Evolutionary conservation across 2,113 vertebrate genomes (phyloP).

Genomic region (Acrocephalus kingi): DNA sequence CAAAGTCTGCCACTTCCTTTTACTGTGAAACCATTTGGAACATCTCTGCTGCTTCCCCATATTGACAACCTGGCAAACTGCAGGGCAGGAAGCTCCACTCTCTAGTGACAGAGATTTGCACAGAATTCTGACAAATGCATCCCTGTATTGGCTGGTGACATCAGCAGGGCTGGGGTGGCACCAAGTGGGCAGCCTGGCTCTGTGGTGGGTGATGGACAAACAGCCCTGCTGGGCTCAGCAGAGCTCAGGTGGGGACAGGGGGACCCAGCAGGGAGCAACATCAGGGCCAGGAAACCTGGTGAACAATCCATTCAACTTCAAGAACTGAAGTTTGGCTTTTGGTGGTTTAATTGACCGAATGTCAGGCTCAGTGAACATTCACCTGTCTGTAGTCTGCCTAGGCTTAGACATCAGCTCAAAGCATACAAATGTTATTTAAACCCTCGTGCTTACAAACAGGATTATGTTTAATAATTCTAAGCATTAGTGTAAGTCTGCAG

Average conservation of each 20-base stretch:
- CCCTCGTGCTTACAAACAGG: background rate
- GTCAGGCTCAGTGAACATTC: background rate
- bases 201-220: background rate
- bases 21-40: background rate
- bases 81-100: background rate
- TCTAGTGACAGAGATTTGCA: background rate
- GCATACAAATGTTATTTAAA: background rate
- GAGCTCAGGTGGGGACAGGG: background rate
- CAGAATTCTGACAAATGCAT: background rate
- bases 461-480: background rate
- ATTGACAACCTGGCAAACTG: background rate
- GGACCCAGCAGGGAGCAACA: background rate
- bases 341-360: background rate
- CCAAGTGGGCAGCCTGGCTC: background rate
- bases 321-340: background rate
- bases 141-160: background rate
- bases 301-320: background rate
- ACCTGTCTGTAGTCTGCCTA: background rate
- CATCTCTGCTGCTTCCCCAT: background rate
- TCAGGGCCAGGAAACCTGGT: background rate
- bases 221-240: background rate
- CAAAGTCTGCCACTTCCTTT: background rate
- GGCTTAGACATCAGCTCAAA: background rate
- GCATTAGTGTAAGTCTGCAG: background rate
- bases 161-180: background rate